Evolutionary conservation across 2,113 vertebrate genomes (phyloP), one percentile per base, ranked within the genome.

Genomic region (Carlito syrichta): DNA sequence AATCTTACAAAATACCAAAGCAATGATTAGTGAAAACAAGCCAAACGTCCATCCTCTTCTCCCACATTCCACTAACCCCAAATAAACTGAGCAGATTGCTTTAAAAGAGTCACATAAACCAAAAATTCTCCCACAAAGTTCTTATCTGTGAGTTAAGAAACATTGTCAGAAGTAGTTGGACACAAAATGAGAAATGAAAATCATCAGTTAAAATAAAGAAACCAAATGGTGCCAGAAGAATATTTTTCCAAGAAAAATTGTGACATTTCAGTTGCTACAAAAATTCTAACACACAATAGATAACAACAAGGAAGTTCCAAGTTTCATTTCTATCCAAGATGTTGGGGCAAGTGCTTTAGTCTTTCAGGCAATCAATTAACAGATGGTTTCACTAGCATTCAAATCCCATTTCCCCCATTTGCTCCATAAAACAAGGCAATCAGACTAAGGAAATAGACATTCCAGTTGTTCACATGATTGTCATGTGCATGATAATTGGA

Each of bases 121-220:
- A 96, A 89, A 86, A 81, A 92, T 95, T 95, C 96, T 83, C 86
- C 83, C 92, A 91, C 32, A 40, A 73, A 13, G 5, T 81, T 96
- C 77, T 89, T 91, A 97, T 97, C 86, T 95, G 35, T 7, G 63
- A 95, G 87, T 96, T 69, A 94, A 93, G 68, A 95, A 88, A 77
- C 40, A 90, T 58, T 92, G 89, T 96, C 78, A 66, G 63, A 92
- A 93, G n/a, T 52, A n/a, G 40, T 79, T 89, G 40, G 35, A 85
- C 69, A 79, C 50, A 71, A 83, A 96, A 45, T 82, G 48, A 96
- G 71, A 82, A 87, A 95, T 96, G 40, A 95, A 97, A 96, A 77
- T 83, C 69, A 96, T 95, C 74, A 91, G 56, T 90, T 90, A 95
- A 91, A 95, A 89, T 89, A 96, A 96, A 97, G 83, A 93, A 86